Conservation (phyloP, 2,888 invertebrate genomes). For the Drosophila meridionalis region DNA sequence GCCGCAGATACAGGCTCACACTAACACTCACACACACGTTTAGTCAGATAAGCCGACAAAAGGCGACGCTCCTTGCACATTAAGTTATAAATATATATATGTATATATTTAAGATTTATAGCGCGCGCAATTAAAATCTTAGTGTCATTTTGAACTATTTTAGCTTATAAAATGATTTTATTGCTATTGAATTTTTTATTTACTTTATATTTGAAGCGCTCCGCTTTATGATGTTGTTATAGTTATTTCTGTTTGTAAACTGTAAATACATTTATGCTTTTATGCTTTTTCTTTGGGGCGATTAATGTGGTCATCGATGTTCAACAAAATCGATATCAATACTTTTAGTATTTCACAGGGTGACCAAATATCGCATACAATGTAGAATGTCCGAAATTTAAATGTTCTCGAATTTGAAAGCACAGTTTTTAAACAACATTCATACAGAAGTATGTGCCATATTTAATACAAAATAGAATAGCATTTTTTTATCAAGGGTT, state of each 20-base stretch:
- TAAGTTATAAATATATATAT: constrained; percentile 19
- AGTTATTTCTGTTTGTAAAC: constrained; percentile 48
- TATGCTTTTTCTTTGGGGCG: constrained; percentile 43
- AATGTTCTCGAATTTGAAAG: not conserved
- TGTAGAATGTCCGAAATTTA: not conserved
- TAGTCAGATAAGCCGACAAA: not conserved
- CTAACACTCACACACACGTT: constrained; percentile 9
- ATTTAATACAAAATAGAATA: not conserved
- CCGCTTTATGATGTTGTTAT: constrained; percentile 36
- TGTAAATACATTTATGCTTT: constrained; percentile 61
- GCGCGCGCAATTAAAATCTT: constrained; percentile 52
- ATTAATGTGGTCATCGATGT: constrained; percentile 36
- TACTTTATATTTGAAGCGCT: constrained; percentile 10
- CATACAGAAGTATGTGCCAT: not conserved
- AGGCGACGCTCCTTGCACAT: constrained; percentile 24
- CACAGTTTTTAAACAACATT: not conserved
- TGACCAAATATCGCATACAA: constrained; percentile 9
- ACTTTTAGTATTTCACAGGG: constrained; percentile 1
- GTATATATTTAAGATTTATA: constrained; percentile 18
- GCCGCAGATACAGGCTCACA: not conserved
- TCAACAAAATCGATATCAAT: constrained; percentile 25
- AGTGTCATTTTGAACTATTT: not conserved
- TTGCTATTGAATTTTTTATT: constrained; percentile 9
- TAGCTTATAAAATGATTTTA: constrained; percentile 36
- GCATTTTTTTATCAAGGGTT: not conserved